Evolutionary conservation across 2,888 invertebrate species (phyloP).

Genomic region (Caenorhabditis parvicauda): DNA sequence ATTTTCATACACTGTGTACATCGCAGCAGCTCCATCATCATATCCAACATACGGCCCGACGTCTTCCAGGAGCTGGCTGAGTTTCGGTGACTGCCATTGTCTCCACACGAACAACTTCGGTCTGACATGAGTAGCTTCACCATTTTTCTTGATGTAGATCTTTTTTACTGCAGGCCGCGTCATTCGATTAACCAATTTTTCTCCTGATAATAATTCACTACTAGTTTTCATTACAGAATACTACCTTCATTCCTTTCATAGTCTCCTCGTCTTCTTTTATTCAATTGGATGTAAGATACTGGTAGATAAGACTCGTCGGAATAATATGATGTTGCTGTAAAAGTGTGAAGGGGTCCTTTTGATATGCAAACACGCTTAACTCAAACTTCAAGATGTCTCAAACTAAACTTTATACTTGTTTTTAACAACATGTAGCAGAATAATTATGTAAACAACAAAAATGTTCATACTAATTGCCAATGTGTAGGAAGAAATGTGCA

Average conservation of each 20-base stretch:
- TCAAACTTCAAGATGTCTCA: too few species aligned
- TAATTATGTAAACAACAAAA: too few species aligned
- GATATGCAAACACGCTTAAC: too few species aligned
- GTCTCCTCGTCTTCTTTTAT: constrained; percentile 44
- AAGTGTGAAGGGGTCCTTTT: too few species aligned
- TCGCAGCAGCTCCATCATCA: constrained; percentile 28
- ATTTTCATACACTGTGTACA: constrained; percentile 19
- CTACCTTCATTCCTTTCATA: constrained; percentile 34
- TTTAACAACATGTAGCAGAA: too few species aligned
- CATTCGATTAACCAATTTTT: constrained; percentile 34
- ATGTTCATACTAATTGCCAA: too few species aligned
- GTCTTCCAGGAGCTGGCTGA: constrained; percentile 41
- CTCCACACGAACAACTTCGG: constrained; percentile 50
- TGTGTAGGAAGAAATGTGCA: too few species aligned
- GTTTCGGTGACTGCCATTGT: constrained; percentile 39
- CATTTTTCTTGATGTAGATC: constrained; percentile 42
- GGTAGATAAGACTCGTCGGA: too few species aligned
- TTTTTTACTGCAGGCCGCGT: constrained; percentile 37
- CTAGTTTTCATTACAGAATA: too few species aligned
- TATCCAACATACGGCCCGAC: constrained; percentile 42
- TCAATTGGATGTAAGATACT: constrained; percentile 52
- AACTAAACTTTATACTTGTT: too few species aligned
- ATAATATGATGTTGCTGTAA: too few species aligned
- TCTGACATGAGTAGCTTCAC: constrained; percentile 34
- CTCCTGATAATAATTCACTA: too few species aligned